Evolutionary conservation across 2,888 invertebrate species (phyloP), one percentile per base, ranked within the genome.

Genomic region (Auanema sp.): DNA sequence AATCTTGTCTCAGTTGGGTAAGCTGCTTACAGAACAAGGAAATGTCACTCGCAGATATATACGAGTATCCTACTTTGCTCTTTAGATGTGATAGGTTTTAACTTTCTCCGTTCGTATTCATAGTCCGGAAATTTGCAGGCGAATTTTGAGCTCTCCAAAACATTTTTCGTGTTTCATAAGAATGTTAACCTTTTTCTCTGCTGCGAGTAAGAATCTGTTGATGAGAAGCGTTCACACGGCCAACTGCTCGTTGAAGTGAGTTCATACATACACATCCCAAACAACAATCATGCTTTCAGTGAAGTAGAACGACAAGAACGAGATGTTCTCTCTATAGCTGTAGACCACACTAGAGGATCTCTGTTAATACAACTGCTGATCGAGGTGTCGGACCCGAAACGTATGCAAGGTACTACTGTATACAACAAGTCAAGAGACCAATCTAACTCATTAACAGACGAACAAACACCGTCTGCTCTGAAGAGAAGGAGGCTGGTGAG

Each of bases 151-250:
- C n/a, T 71, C 71, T 0, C 73, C 73, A 4, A 55, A 50, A 0
- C 73, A 73, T 43, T 73, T 73, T 25, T 40, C 60, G 10, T 68
- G 70, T 49, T 69, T 73, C 56, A 58, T 71, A 21, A 47, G 50
- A 25, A 43, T 58, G 0, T 56, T 71, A 12, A 59, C 63, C 21
- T 73, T 71, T 47, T 73, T 71, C 54, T 53, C 60, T n/a, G 60
- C 58, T 12, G 60, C 55, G 40, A 55, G 66, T 6, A 47, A 68
- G 41, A 70, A 62, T 47, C 55, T 60, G 50, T n/a, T 65, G 33
- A 53, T 58, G 50, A 16, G 62, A 49, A 57, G 53, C 10, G 52
- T 62, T n/a, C 62, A 62, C 18, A 43, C 62, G 0, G 62, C 62
- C 16, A 62, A 56, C 56, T 6, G 23, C 10, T n/a, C 40, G 16